Evolutionary conservation across 2,113 vertebrate genomes (phyloP).

Genomic region (Calidris pugnax): DNA sequence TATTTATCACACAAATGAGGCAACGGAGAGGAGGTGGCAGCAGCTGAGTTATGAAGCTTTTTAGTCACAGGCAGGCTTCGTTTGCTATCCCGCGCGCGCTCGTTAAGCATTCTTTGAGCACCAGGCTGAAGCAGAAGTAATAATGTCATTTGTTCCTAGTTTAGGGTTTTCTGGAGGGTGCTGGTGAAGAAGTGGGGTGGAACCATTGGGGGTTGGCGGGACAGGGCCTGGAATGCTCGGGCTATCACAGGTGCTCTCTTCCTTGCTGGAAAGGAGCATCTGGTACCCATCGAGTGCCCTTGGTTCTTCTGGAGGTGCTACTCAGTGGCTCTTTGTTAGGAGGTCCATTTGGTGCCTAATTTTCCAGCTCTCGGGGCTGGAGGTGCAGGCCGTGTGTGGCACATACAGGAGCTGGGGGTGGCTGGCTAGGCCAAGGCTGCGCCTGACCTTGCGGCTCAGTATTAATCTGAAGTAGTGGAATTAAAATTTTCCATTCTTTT

Average conservation of each 20-base stretch:
- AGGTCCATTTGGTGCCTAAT: background rate
- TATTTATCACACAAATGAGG: constrained; percentile 40
- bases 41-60: constrained; percentile 9
- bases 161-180: background rate
- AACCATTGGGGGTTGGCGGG: background rate
- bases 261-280: background rate
- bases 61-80: background rate
- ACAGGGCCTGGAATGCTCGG: background rate
- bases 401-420: background rate
- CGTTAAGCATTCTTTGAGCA: background rate
- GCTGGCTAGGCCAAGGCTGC: background rate
- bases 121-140: background rate
- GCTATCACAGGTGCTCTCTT: background rate
- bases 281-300: background rate
- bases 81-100: background rate
- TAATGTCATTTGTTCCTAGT: background rate
- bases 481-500: constrained; percentile 80
- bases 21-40: background rate
- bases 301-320: background rate
- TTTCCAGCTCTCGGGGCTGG: background rate
- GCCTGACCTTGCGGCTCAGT: constrained; percentile 66
- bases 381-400: background rate
- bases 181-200: background rate
- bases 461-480: constrained; percentile 65
- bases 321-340: background rate